A percentile compares a stretch with the other conserved stretches of the same genome.
Evolutionary conservation across 1,140 invertebrate genomes (phyloP).

Genomic region (Pachypeltis micranthus): DNA sequence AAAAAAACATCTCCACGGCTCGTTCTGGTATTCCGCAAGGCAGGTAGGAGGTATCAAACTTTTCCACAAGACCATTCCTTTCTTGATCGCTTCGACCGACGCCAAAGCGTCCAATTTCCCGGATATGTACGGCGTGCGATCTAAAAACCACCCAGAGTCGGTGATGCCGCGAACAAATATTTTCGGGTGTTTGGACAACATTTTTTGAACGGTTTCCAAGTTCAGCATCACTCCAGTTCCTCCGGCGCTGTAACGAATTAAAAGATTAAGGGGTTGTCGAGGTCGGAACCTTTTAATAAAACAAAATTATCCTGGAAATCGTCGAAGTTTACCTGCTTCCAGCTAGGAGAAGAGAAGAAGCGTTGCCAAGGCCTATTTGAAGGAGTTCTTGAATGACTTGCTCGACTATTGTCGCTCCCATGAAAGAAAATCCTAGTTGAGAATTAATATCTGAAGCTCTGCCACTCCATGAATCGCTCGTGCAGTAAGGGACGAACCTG

Average conservation of each 20-base stretch:
- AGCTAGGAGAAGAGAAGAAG: slow-evolving; percentile 54
- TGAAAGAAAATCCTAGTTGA: slow-evolving; percentile 58
- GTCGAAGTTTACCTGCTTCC: slow-evolving; percentile 47
- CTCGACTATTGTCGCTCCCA: slow-evolving; percentile 70
- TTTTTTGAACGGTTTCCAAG: slow-evolving; percentile 58
- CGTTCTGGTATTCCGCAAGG: slow-evolving; percentile 47
- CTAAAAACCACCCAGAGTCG: slow-evolving; percentile 90
- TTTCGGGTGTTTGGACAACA: slow-evolving; percentile 48
- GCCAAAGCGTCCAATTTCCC: slow-evolving; percentile 36
- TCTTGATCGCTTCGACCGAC: slow-evolving; percentile 54
- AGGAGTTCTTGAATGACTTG: slow-evolving; percentile 62
- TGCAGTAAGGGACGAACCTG: slow-evolving; percentile 81
- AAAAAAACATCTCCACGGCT: slow-evolving; percentile 86
- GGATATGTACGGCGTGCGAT: slow-evolving; percentile 59
- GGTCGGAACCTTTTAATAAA: background rate
- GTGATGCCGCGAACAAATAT: slow-evolving; percentile 66
- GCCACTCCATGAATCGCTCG: slow-evolving; percentile 87
- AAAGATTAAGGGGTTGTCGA: background rate
- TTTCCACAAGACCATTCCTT: slow-evolving; percentile 72
- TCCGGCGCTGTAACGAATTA: slow-evolving; percentile 54
- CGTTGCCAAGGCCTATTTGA: slow-evolving; percentile 47
- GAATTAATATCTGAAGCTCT: slow-evolving; percentile 37
- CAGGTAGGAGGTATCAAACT: slow-evolving; percentile 67
- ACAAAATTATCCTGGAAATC: background rate
- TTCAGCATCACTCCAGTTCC: slow-evolving; percentile 86